Evolutionary conservation across 2,797 vertebrate species (phyloP).

Genomic region (Centroberyx gerrardi): DNA sequence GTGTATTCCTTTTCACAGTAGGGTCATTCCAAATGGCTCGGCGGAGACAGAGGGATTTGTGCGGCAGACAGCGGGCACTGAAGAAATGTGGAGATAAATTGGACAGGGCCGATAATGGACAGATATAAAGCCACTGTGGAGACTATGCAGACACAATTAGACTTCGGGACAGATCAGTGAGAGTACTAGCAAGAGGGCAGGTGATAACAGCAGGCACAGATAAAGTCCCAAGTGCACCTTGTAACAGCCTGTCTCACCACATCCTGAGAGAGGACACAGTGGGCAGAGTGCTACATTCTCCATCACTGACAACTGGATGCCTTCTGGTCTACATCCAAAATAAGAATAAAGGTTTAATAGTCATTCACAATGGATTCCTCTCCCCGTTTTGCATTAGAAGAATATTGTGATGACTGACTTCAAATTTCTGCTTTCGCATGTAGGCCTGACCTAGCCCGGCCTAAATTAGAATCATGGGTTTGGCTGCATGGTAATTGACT

Average conservation of each 20-base stretch:
- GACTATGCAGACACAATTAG: conserved; percentile 66
- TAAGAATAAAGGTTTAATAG: conserved; percentile 4
- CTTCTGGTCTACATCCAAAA: conserved; percentile 18
- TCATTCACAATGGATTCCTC: conserved; percentile 29
- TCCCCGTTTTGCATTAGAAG: conserved; percentile 41
- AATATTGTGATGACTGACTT: conserved; percentile 41
- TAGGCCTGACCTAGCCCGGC: neutral
- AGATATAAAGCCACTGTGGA: conserved; percentile 68
- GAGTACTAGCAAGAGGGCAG: conserved; percentile 48
- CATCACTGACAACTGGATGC: conserved; percentile 30
- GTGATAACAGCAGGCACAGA: conserved; percentile 68
- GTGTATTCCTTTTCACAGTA: conserved; percentile 60
- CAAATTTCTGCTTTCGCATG: conserved; percentile 50
- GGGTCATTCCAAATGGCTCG: conserved; percentile 57
- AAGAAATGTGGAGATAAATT: conserved; percentile 73
- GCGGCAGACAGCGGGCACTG: conserved; percentile 40
- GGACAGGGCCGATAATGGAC: conserved; percentile 62
- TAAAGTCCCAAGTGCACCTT: conserved; percentile 55
- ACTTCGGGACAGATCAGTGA: conserved; percentile 56
- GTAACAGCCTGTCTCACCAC: conserved; percentile 32
- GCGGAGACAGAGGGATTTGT: conserved; percentile 62
- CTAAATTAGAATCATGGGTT: conserved; percentile 60
- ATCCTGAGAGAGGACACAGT: conserved; percentile 17
- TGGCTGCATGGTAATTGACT: conserved; percentile 21
- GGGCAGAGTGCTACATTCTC: conserved; percentile 23